phyloP scores from a whole-genome alignment of 2,888 invertebrate species.

The Pachydiplax longipennis region DNA sequence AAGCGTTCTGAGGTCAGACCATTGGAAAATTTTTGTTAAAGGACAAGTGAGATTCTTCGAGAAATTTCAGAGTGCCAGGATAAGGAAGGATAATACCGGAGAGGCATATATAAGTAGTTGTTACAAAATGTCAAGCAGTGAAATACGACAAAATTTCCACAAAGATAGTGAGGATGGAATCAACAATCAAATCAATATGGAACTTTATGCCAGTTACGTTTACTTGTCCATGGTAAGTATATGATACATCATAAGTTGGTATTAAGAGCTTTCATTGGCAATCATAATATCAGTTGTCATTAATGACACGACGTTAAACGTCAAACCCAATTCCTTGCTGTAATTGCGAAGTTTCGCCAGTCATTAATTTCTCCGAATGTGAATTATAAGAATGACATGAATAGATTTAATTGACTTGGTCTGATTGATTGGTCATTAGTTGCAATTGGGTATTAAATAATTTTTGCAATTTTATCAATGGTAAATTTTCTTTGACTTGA shows the following conservation, averaged over 20 bases:
- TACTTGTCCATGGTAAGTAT: constrained; percentile 76
- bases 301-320: too few relatives aligned
- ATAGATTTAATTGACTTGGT: too few relatives aligned
- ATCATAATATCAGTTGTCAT: too few relatives aligned
- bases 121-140: constrained; percentile 5
- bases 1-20: not conserved
- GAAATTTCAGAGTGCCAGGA: not conserved
- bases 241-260: not conserved
- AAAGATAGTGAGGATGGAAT: constrained; percentile 70
- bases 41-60: not conserved
- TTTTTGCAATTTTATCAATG: too few relatives aligned
- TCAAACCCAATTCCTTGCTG: too few relatives aligned
- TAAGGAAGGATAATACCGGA: not conserved
- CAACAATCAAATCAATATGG: constrained; percentile 77
- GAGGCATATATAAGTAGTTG: not conserved
- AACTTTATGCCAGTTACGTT: constrained; percentile 75
- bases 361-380: too few relatives aligned
- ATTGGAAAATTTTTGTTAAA: not conserved
- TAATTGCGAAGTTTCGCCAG: too few relatives aligned
- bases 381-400: too few relatives aligned
- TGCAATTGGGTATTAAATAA: too few relatives aligned
- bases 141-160: constrained; percentile 69
- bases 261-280: too few relatives aligned
- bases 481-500: too few relatives aligned
- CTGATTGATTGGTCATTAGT: too few relatives aligned